Evolutionary conservation across 2,888 invertebrate genomes (phyloP), one percentile per base, ranked within the genome.

Genomic region (Ophioninae sp.): DNA sequence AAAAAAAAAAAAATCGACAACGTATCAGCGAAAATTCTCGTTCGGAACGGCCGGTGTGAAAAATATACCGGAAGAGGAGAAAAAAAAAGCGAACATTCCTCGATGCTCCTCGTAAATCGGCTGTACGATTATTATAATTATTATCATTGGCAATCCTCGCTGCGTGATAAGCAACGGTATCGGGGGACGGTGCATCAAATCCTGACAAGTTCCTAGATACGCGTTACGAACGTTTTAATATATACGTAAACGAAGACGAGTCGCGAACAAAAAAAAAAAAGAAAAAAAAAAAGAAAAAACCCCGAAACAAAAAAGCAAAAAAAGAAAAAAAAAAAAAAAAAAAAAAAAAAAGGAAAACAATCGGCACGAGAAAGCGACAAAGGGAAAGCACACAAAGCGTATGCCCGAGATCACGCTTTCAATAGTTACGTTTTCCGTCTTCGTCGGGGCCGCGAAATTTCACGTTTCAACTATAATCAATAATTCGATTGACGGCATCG

Each of bases 141-240:
- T 44, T 44, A 51, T 51, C 17, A 51, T 51, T 13, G 17, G 51
- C 51, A 51, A 30, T 10, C 51, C 8, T 44, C 10, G 3, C 51
- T 13, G 51, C 17, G 51, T 51, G 51, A 17, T 51, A 44, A 44
- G 13, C 20, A 59, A 59, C 58, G 20, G 58, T 59, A 41, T 3
- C 20, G 59, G 59, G 51, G 59, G 20, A 10, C 59, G 22, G 59
- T 9, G 22, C 59, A 58, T 23, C 30, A 85, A 81, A 82, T 88
- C 86, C 86, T 86, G 84, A 82, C 81, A 85, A 89, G 88, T 90
- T 90, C 90, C 89, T 89, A 90, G 87, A 85, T 83, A 85, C 79
- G 82, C 75, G 76, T 85, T 85, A 84, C 78, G 10, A 59, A 64
- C 22, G 75, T 69, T 71, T 74, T 56, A 76, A 72, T 69, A 71